These are phyloP conservation scores for Scolopax mira DNA, from an alignment of 2,113 vertebrate species.

Conservation along the genomic window DNA sequence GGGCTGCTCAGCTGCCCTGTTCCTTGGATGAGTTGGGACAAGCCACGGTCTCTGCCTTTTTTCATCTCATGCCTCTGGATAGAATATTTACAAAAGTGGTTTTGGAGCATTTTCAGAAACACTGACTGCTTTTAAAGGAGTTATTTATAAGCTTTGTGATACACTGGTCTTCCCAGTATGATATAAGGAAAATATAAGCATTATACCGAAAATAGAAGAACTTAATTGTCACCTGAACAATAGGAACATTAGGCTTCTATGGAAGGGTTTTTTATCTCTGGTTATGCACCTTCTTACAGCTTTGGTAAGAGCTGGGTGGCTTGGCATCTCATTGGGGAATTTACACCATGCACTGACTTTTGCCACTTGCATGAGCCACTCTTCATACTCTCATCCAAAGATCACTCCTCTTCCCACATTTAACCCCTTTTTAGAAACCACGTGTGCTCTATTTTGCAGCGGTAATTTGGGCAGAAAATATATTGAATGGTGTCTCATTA, in stretches of 20 bases:
- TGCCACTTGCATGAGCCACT: not conserved
- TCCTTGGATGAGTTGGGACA: not conserved
- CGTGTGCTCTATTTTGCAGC: not conserved
- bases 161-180: not conserved
- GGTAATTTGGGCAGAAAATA: not conserved
- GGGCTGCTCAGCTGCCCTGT: not conserved
- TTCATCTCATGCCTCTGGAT: not conserved
- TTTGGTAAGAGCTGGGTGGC: not conserved
- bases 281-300: not conserved
- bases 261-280: not conserved
- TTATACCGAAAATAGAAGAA: not conserved
- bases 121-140: not conserved
- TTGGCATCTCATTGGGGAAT: not conserved
- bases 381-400: not conserved
- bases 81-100: not conserved
- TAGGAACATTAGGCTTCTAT: not conserved
- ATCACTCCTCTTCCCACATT: not conserved
- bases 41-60: not conserved
- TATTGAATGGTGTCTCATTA: fast-evolving
- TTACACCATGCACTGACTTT: not conserved
- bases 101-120: not conserved
- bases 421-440: not conserved
- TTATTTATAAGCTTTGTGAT: not conserved
- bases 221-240: not conserved
- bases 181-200: not conserved